A percentile compares a stretch with the other conserved stretches of the same genome.
phyloP scores from a whole-genome alignment of 1,140 invertebrate species.

The Ectropis grisescens region DNA sequence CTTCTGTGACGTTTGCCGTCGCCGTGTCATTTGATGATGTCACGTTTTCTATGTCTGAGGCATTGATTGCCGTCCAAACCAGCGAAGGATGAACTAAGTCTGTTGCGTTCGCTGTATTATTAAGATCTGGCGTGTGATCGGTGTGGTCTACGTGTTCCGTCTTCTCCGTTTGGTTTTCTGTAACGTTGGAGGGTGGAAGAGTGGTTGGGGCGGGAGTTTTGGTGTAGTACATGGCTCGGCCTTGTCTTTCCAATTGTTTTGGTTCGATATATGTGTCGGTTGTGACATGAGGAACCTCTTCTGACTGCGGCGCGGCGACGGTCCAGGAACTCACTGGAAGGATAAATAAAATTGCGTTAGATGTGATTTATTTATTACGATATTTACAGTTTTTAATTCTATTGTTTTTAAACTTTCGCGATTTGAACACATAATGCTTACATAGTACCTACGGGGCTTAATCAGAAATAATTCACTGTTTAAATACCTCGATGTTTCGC shows the following conservation, averaged over 20 bases:
- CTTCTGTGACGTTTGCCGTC: conserved; percentile 25
- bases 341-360: no score
- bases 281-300: conserved; percentile 25
- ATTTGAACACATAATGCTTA: no score
- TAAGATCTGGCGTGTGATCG: background rate
- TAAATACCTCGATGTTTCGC: no score
- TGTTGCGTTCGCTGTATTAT: conserved; percentile 17
- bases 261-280: conserved; percentile 21
- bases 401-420: no score
- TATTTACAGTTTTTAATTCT: no score
- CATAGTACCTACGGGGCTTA: no score
- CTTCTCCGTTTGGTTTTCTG: conserved; percentile 16
- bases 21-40: conserved; percentile 18
- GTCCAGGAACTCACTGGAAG: no score
- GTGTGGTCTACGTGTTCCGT: background rate
- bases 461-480: no score
- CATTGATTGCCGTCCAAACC: conserved; percentile 34
- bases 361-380: no score
- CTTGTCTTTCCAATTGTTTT: conserved; percentile 27
- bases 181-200: conserved; percentile 17
- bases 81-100: conserved; percentile 20
- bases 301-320: conserved; percentile 43
- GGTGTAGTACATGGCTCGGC: conserved; percentile 54
- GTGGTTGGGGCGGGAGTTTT: conserved; percentile 24
- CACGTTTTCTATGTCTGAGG: conserved; percentile 13